phyloP scores from a whole-genome alignment of 2,797 vertebrate genomes.

The Phataginus tetradactyla region DNA sequence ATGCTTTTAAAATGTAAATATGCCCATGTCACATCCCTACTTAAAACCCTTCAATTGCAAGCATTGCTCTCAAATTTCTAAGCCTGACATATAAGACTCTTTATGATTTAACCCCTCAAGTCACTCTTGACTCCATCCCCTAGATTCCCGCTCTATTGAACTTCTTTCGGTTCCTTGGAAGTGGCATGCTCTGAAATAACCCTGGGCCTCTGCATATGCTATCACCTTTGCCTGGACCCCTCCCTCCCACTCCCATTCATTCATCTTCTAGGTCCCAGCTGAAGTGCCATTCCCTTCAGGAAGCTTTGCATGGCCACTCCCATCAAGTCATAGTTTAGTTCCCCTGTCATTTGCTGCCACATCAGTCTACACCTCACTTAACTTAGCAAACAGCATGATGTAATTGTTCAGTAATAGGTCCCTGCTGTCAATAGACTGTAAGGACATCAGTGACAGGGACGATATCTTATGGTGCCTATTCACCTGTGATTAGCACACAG shows the following conservation, averaged over 20 bases:
- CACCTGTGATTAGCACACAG: background rate
- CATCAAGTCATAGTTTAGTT: background rate
- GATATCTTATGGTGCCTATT: background rate
- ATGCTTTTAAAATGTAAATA: slow-evolving; percentile 3
- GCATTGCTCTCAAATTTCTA: slow-evolving; percentile 16
- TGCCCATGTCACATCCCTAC: background rate
- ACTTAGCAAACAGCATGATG: background rate
- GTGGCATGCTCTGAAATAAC: background rate
- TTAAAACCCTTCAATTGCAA: background rate
- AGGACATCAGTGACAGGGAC: background rate
- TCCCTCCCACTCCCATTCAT: background rate
- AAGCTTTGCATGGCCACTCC: background rate
- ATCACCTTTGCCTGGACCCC: background rate
- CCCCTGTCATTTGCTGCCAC: background rate
- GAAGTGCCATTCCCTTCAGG: background rate
- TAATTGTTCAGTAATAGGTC: background rate
- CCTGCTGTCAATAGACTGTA: background rate
- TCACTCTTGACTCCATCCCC: background rate
- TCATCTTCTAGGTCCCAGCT: background rate
- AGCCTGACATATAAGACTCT: background rate
- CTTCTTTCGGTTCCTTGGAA: background rate
- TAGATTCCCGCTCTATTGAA: background rate
- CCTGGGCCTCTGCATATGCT: background rate
- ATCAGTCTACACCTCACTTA: background rate
- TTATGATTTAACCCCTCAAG: slow-evolving; percentile 20